Evolutionary conservation across 2,888 invertebrate genomes (phyloP), one percentile per base, ranked within the genome.

Genomic region (Nemoura dubitans): DNA sequence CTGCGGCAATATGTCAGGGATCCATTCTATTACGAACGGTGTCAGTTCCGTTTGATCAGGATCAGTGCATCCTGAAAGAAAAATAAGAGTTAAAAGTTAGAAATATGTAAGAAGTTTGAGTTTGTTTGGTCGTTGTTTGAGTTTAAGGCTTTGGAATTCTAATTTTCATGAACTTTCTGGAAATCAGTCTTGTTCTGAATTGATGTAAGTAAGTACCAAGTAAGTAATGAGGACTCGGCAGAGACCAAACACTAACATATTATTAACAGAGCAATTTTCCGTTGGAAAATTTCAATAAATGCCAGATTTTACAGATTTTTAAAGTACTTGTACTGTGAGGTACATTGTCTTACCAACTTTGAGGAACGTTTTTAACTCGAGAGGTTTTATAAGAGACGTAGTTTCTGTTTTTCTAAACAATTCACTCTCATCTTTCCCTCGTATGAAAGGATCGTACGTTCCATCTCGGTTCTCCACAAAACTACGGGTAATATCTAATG

Each of bases 21-120:
- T 94, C 96, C 96, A 97, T 90, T 96, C 95, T 80, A 97, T 94
- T 36, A 94, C 92, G 90, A 96, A 94, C 26, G 94, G 95, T 86
- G 93, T 94, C 88, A 93, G 94, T 84, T 95, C 93, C 86, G 93
- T 92, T 90, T 93, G 93, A 89, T 93, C 93, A 59, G 92, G 91
- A 30, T 92, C 91, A 43, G 92, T 93, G 89, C 92, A 92, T 84
- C 93, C 93, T 93, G 89, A 29, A 89, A 89, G 27, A 14, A 26
- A 26, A 10, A 6, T 6, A 26, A 78, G 25, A 26, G 7, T 26
- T 78, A 26, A 76, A 5, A 76, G 3, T 76, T 76, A 76, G 88
- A 87, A 88, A 86, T 28, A 80, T n/a, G n/a, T n/a, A n/a, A n/a
- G n/a, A n/a, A n/a, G n/a, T n/a, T n/a, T n/a, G n/a, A n/a, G n/a